These are phyloP conservation scores for Erpornis zantholeuca DNA, from an alignment of 2,113 vertebrate species.

Conservation along the genomic window DNA sequence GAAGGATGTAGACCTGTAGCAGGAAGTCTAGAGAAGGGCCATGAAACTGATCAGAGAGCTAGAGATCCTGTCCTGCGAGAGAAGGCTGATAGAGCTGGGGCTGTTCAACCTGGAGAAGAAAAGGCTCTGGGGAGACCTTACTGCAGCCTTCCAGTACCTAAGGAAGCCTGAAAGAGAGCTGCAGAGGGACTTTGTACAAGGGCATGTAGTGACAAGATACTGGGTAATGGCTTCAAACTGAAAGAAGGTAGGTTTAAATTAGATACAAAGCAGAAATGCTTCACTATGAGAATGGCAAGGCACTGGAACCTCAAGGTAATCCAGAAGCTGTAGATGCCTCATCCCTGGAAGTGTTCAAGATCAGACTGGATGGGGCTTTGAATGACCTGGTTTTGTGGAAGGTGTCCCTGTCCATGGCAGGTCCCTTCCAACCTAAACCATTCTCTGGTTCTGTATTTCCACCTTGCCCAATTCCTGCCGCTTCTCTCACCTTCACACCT, in stretches of 20 bases:
- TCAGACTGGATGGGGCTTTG: background rate
- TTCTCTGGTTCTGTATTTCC: background rate
- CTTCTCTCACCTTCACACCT: background rate
- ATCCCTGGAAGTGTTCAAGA: background rate
- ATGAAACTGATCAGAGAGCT: background rate
- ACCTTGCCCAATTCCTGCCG: background rate
- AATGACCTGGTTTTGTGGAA: background rate
- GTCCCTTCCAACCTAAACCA: background rate
- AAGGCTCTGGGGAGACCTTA: background rate
- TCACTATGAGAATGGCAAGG: background rate
- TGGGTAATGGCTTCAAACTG: background rate
- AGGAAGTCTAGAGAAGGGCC: fast-evolving
- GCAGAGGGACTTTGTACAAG: background rate
- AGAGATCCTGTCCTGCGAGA: background rate
- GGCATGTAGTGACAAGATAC: background rate
- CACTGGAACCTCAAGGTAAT: background rate
- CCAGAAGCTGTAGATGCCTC: background rate
- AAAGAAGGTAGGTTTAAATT: background rate
- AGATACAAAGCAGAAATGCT: background rate
- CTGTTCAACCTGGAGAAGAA: background rate
- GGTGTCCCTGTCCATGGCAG: background rate
- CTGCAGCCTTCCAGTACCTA: background rate
- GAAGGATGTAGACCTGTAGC: background rate
- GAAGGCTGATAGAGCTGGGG: background rate
- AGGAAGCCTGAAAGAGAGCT: background rate